Conservation (phyloP, 1,140 invertebrate genomes). For the Tetraneura akinire region DNA sequence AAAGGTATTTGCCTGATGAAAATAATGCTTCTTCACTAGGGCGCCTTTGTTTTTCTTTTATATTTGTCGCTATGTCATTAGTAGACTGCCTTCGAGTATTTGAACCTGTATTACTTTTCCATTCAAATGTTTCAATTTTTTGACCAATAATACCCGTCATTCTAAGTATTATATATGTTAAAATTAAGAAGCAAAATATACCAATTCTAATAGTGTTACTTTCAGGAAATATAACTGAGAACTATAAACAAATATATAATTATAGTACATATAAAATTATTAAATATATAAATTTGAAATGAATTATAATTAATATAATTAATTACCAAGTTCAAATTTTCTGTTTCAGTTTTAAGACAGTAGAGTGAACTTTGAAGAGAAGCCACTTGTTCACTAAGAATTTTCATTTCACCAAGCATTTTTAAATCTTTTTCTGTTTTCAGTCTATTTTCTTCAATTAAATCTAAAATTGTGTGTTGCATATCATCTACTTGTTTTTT, state of each 20-base stretch:
- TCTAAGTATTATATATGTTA: conserved; percentile 1
- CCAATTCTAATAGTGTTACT: conserved; percentile 31
- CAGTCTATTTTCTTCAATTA: conserved; percentile 66
- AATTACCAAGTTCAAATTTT: conserved; percentile 39
- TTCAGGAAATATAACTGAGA: conserved; percentile 35
- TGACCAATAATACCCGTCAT: background rate
- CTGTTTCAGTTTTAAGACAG: conserved; percentile 16
- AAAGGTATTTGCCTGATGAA: conserved; percentile 63
- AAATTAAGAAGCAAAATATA: conserved; percentile 18
- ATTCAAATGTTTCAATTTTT: conserved; percentile 15
- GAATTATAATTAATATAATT: background rate
- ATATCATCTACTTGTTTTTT: conserved; percentile 96
- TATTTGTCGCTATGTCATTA: conserved; percentile 55
- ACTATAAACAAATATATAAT: conserved; percentile 2
- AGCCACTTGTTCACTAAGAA: conserved; percentile 55
- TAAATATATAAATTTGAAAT: background rate
- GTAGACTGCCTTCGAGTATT: conserved; percentile 52
- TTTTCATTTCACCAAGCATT: conserved; percentile 59
- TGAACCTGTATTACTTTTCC: conserved; percentile 1
- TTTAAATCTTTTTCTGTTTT: conserved; percentile 54
- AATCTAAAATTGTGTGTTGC: conserved; percentile 72
- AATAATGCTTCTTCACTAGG: conserved; percentile 78
- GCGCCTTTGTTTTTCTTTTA: conserved; percentile 63
- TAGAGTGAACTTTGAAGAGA: conserved; percentile 38
- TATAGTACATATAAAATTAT: background rate